Evolutionary conservation across 2,113 vertebrate genomes (phyloP), one percentile per base, ranked within the genome.

Genomic region (Tympanuchus pallidicinctus): DNA sequence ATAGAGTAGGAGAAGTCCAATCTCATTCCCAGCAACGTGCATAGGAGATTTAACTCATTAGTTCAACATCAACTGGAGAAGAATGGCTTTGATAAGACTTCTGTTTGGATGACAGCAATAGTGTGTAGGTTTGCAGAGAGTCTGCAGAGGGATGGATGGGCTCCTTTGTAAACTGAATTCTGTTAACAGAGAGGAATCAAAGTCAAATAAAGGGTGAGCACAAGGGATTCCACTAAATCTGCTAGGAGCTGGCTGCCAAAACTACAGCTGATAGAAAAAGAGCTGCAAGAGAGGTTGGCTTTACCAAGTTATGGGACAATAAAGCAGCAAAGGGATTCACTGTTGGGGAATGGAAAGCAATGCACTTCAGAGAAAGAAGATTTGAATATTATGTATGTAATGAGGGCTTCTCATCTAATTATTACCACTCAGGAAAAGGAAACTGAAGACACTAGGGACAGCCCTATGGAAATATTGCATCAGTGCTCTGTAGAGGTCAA

Each of bases 361-460:
- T 63, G 40, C 59, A 88, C 40, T 82, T 43, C 19, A 8, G 48
- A 59, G 52, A 74, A 74, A 92, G 94, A 24, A 34, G 66, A 38
- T 81, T 65, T 63, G 48, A 94, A 78, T 83, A 47, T 88, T 90
- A 38, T 28, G 48, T 56, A 43, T n/a, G 17, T 47, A 90, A 80
- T 86, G 38, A 91, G 25, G 56, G 32, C 65, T 91, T 94, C 86
- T 90, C 20, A 80, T 93, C 64, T 19, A 47, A 27, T 32, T 83
- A 20, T 88, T 91, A 50, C 24, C 38, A 64, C 24, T 60, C 38
- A 72, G 56, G 50, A 93, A 80, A 74, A 48, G 60, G 34, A 88
- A 94, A 76, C 25, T 52, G 16, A 43, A 27, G 69, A 57, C 82
- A 21, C 50, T 56, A 42, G 34, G 32, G 38, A 70, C 28, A 40